Base-by-base conservation (phyloP, 2,113 vertebrate genomes). In the Choloepus hoffmanni region DNA sequence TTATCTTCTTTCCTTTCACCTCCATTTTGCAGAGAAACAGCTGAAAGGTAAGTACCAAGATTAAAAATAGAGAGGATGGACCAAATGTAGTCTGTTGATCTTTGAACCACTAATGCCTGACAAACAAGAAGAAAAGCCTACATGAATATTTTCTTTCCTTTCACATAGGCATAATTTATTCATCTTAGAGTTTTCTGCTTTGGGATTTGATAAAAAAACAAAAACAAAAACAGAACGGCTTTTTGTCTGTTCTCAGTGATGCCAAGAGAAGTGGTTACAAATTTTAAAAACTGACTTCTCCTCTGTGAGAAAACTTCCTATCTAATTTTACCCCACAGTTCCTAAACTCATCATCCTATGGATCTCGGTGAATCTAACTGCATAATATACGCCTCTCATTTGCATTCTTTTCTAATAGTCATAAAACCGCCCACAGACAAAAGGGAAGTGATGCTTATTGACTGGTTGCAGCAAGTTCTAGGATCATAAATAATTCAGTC, bases 211-310 rank as follows among this genome's bases (percentile, higher is more conserved):
- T 50, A 86, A 81, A 74, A 45, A 45, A 45, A 45, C 43, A 43
- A 45, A 45, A 45, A 45, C 43, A 45, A 45, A 76, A 76, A 2
- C 50, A 67, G 55, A 67, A 76, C 76, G 43, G 48, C 30, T 92
- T 84, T 95, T 94, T 94, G 3, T 53, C 60, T 85, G 24, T 85
- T 77, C n/a, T 89, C 23, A 48, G 55, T 43, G 53, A 90, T 85
- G 67, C 36, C 58, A 78, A 85, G 65, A 65, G 55, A 91, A 86
- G 48, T 36, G 68, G 90, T 85, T 63, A 92, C 16, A 63, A n/a
- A 40, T 90, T 95, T 96, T 93, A 55, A 33, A 88, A 95, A 85
- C 63, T 72, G 48, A 92, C 68, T 78, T 94, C 43, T 65, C 48
- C 12, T 76, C 62, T 70, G 72, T 48, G n/a, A 97, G 85, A 53